A percentile compares a stretch with the other conserved stretches of the same genome.
Evolutionary conservation across 2,113 vertebrate genomes (phyloP).

Genomic region (Plotosus lineatus): DNA sequence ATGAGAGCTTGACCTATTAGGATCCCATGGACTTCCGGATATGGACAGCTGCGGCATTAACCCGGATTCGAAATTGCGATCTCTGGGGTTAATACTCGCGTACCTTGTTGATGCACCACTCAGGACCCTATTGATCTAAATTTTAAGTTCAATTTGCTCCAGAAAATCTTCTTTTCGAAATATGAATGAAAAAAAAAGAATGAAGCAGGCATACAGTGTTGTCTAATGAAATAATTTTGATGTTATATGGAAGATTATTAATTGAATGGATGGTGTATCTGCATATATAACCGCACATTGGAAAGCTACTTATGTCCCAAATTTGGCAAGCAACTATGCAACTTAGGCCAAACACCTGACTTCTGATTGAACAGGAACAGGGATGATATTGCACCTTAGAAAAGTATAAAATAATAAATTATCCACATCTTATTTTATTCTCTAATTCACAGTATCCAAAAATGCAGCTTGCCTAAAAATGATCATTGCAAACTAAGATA

Average conservation of each 20-base stretch:
- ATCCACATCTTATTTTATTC: conserved; percentile 34
- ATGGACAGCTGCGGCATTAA: no score
- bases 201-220: conserved; percentile 56
- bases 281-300: conserved; percentile 52
- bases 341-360: conserved; percentile 69
- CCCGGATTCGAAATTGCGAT: no score
- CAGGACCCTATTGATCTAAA: no score
- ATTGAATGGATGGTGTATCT: conserved; percentile 61
- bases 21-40: no score
- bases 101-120: no score
- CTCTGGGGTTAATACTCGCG: no score
- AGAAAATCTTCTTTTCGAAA: background rate
- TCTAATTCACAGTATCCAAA: conserved; percentile 39
- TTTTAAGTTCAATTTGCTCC: background rate
- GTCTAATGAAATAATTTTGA: conserved; percentile 50
- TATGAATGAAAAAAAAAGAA: background rate
- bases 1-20: no score
- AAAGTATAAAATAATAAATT: conserved; percentile 57
- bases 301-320: conserved; percentile 54
- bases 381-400: conserved; percentile 49
- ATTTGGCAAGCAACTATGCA: conserved; percentile 69
- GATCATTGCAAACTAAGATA: conserved; percentile 37
- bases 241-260: conserved; percentile 51
- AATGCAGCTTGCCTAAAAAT: conserved; percentile 45
- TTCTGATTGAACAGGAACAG: conserved; percentile 64